A percentile compares a stretch with the other conserved stretches of the same genome.
phyloP scores from a whole-genome alignment of 2,888 invertebrate genomes.

The Sturmia bella region DNA sequence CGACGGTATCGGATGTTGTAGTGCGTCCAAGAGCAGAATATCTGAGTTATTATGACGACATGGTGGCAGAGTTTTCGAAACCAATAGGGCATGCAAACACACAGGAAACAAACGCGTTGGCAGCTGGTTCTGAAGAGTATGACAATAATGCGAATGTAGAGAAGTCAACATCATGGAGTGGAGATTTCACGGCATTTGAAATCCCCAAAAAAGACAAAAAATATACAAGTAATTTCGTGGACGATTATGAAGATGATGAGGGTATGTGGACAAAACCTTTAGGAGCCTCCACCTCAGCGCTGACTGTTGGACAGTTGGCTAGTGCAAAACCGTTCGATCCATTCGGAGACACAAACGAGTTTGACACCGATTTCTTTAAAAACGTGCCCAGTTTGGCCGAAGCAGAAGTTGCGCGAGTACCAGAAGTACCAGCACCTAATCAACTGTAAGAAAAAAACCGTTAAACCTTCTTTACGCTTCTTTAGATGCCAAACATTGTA shows the following conservation, averaged over 20 bases:
- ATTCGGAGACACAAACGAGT: constrained; percentile 48
- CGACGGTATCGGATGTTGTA: no score
- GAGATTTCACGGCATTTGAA: constrained; percentile 52
- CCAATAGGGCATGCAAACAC: neutral
- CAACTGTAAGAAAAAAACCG: constrained; percentile 63
- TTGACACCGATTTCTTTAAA: constrained; percentile 49
- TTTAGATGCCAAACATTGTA: constrained; percentile 62
- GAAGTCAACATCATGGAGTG: constrained; percentile 71
- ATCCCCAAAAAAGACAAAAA: constrained; percentile 35
- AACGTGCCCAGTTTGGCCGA: constrained; percentile 74
- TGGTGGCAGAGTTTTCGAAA: no score
- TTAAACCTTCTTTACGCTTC: constrained; percentile 14
- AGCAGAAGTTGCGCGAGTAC: constrained; percentile 45
- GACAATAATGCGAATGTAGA: constrained; percentile 80
- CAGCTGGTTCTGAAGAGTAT: constrained; percentile 74
- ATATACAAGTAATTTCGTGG: constrained; percentile 73
- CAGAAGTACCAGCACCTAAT: constrained; percentile 38
- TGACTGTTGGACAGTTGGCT: constrained; percentile 13
- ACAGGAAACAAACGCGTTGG: neutral
- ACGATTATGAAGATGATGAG: constrained; percentile 77
- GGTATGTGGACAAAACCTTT: constrained; percentile 80
- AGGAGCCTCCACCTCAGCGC: constrained; percentile 70
- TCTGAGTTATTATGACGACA: no score
- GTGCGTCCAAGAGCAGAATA: no score
- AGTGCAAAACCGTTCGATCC: constrained; percentile 11